phyloP scores from a whole-genome alignment of 2,888 invertebrate species.

The Omphaloscelis lunosa region DNA sequence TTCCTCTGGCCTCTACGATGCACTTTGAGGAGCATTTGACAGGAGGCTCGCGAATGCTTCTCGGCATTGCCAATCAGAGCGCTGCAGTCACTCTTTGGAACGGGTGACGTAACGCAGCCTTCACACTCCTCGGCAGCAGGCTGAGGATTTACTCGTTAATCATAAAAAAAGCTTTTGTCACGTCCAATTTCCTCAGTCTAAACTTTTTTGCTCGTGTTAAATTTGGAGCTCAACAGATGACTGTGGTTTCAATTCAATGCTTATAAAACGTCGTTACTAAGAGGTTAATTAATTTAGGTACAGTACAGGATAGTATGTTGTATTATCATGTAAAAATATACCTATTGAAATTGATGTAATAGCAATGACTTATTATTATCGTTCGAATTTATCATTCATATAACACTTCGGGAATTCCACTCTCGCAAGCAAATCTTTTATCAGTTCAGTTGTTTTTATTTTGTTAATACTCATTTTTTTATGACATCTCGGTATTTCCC shows the following conservation, averaged over 20 bases:
- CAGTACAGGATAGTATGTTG: background rate
- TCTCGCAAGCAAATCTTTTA: constrained; percentile 43
- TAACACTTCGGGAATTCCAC: constrained; percentile 44
- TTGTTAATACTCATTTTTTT: constrained; percentile 5
- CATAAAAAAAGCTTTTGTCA: constrained; percentile 40
- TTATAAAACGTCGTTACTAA: constrained; percentile 16
- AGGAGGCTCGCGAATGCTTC: constrained; percentile 68
- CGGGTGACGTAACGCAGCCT: constrained; percentile 87
- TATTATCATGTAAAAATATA: constrained; percentile 18
- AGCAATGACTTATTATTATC: constrained; percentile 6
- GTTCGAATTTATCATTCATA: constrained; percentile 22
- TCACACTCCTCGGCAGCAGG: constrained; percentile 75
- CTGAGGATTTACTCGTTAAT: constrained; percentile 41
- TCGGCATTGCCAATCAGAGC: constrained; percentile 85
- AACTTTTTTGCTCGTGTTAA: constrained; percentile 14
- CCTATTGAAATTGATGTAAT: constrained; percentile 7
- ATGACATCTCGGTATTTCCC: constrained; percentile 32
- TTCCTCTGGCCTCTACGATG: constrained; percentile 61
- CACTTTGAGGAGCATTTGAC: constrained; percentile 53
- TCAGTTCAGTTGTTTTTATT: constrained; percentile 43
- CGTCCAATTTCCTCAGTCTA: constrained; percentile 22
- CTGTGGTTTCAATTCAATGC: constrained; percentile 12
- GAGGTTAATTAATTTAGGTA: constrained; percentile 4
- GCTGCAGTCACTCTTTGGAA: constrained; percentile 83
- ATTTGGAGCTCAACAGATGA: constrained; percentile 8